Base-by-base conservation (phyloP, 2,113 vertebrate genomes). In the Micromys minutus region DNA sequence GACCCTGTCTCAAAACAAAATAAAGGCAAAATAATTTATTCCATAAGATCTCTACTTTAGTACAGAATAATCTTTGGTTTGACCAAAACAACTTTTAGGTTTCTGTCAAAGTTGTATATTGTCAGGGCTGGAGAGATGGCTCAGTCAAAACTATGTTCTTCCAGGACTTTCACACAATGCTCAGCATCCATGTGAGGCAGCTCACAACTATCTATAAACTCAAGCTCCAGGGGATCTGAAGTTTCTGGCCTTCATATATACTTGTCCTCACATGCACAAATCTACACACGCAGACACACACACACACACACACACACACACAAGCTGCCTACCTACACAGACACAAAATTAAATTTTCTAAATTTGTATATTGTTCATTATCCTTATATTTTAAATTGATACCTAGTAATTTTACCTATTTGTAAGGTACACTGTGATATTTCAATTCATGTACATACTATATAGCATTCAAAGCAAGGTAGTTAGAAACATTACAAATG, bases 11-110 rank as follows among this genome's bases (percentile, higher is more conserved):
- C 42, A 67, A 79, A 36, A 86, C 8, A 85, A 84, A 85, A 10
- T 87, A 74, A 89, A 83, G 90, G 72, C 39, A 61, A 74, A 57
- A 42, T 17, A 85, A 57, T 95, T 87, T 39, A 75, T 85, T 31
- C 31, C 36, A 87, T 61, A 95, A 69, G 63, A 45, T 79, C 34
- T 59, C 19, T 61, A 77, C 5, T 21, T 67, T 42, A 79, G 47
- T 50, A 59, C 3, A 96, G 45, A 86, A 93, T 42, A 80, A 67
- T 9, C 59, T 95, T 81, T 96, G n/a, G 17, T 83, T n/a, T 87
- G 34, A 89, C 55, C 42, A 77, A 93, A 91, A 87, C 2, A 67
- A 80, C 34, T 80, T 89, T 69, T 65, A 7, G 52, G 59, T 93
- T 80, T 19, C 91, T 88, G 57, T 94, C 61, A 91, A 17, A 42